Evolutionary conservation across 2,797 vertebrate genomes (phyloP).

Genomic region (Neopelma chrysocephalum): DNA sequence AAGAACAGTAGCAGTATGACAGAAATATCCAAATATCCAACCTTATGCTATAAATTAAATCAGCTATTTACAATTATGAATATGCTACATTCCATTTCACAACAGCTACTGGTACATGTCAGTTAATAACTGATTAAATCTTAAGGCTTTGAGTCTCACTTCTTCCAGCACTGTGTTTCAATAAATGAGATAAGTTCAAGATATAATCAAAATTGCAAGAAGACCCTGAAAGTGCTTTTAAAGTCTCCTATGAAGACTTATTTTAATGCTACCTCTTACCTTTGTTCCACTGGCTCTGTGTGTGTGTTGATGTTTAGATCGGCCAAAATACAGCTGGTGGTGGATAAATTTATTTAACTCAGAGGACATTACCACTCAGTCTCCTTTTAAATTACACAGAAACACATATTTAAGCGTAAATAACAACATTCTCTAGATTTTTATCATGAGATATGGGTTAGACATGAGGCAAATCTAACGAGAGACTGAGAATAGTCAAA

Average conservation of each 20-base stretch:
- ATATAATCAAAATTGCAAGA: background rate
- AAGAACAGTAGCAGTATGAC: conserved; percentile 72
- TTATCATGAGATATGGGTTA: background rate
- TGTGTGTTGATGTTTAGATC: background rate
- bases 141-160: conserved; percentile 38
- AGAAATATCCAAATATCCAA: conserved; percentile 75
- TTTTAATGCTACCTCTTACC: background rate
- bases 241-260: background rate
- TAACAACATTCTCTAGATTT: background rate
- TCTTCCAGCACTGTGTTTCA: background rate
- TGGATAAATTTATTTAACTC: background rate
- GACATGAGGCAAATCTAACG: background rate
- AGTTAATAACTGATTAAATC: conserved; percentile 71
- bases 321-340: background rate
- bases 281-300: background rate
- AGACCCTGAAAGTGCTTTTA: background rate
- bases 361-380: background rate
- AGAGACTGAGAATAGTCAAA: background rate
- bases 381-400: background rate
- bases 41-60: conserved; percentile 65
- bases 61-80: conserved; percentile 69
- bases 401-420: background rate
- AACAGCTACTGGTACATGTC: conserved; percentile 59
- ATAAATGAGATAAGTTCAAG: background rate
- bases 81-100: conserved; percentile 60